Evolutionary conservation across 1,140 invertebrate species (phyloP).

Genomic region (Macrocentrus cingulum): DNA sequence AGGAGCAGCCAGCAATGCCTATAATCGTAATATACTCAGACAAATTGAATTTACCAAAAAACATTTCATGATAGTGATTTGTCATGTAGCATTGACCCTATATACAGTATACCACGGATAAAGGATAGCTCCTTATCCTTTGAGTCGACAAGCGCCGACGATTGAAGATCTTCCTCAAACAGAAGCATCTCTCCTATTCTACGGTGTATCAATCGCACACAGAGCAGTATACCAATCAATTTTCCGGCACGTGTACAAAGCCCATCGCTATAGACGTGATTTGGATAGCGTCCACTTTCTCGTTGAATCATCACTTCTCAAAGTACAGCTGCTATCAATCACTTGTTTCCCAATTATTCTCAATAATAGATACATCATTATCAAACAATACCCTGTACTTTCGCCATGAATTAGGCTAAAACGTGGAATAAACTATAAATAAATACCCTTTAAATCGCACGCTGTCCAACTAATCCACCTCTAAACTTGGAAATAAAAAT

Average conservation of each 20-base stretch:
- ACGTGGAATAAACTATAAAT: too few relatives aligned
- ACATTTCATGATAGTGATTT: not conserved
- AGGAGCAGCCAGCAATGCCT: too few relatives aligned
- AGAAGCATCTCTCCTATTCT: not conserved
- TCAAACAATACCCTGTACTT: too few relatives aligned
- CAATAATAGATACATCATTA: too few relatives aligned
- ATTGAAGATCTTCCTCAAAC: not conserved
- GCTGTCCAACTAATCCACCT: too few relatives aligned
- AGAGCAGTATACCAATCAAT: conserved; percentile 2
- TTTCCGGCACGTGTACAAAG: conserved; percentile 17
- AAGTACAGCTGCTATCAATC: too few relatives aligned
- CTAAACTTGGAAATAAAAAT: too few relatives aligned
- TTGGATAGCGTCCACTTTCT: not conserved
- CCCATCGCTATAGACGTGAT: not conserved
- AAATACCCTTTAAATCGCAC: too few relatives aligned
- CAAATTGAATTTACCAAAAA: not conserved
- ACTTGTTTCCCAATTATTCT: too few relatives aligned
- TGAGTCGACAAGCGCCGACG: not conserved
- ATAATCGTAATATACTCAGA: not conserved
- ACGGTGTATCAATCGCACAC: not conserved
- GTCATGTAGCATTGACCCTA: conserved; percentile 1
- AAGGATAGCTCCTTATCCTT: not conserved
- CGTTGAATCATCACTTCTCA: too few relatives aligned
- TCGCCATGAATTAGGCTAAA: too few relatives aligned
- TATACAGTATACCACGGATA: not conserved